Evolutionary conservation across 1,140 invertebrate genomes (phyloP).

Genomic region (Anastrepha ludens): DNA sequence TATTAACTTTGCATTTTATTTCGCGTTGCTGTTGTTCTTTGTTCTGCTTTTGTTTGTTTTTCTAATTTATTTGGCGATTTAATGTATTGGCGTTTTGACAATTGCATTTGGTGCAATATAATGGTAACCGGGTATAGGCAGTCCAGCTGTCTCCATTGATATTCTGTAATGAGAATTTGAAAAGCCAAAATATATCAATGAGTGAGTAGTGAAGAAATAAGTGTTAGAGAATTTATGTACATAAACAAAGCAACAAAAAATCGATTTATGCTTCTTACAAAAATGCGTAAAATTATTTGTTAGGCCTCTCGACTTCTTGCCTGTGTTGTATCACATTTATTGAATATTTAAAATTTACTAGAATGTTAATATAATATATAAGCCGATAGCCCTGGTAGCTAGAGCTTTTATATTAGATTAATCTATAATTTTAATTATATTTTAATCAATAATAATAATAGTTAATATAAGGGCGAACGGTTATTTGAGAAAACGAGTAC

Average conservation of each 20-base stretch:
- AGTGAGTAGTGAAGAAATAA: background rate
- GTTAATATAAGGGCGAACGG: too few relatives aligned
- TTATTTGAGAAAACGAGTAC: too few relatives aligned
- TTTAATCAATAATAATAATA: too few relatives aligned
- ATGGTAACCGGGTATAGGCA: constrained; percentile 91
- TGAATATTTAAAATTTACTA: too few relatives aligned
- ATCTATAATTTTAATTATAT: too few relatives aligned
- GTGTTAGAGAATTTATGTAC: background rate
- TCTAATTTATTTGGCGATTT: constrained; percentile 73
- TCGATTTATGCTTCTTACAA: too few relatives aligned
- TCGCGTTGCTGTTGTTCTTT: constrained; percentile 37
- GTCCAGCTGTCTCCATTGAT: constrained; percentile 92
- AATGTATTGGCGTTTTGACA: constrained; percentile 92
- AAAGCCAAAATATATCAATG: constrained; percentile 18
- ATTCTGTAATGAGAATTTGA: constrained; percentile 80
- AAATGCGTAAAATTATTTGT: too few relatives aligned
- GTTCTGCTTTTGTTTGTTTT: constrained; percentile 5
- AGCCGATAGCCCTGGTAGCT: too few relatives aligned
- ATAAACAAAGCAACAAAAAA: background rate
- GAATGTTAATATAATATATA: too few relatives aligned
- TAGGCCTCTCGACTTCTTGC: too few relatives aligned
- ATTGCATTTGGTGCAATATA: constrained; percentile 94
- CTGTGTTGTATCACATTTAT: too few relatives aligned
- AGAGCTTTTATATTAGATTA: too few relatives aligned
- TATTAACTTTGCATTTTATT: background rate